Base-by-base conservation (phyloP, 2,888 invertebrate species). In the Podabrus alpinus region DNA sequence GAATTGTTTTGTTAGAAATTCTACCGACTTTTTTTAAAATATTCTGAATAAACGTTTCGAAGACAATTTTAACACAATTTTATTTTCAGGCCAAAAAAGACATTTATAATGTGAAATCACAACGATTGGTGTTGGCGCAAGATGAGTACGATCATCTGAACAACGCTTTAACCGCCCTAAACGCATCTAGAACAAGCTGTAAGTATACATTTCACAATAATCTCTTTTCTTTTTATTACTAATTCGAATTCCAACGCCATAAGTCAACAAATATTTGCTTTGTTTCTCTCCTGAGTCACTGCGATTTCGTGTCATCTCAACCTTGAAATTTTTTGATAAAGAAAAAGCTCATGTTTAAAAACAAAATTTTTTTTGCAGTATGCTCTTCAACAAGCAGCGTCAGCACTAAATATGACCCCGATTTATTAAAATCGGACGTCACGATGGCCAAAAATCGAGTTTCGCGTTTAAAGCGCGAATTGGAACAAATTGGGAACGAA, bases 71-170 rank as follows among this genome's bases (percentile, higher is more conserved):
- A 10, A 29, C 17, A 17, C 15, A 71, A 24, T 76, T 67, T 66
- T 19, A 45, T 76, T 76, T 81, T 80, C 90, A 96, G 96, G 97
- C 97, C 82, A 98, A 98, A 89, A 96, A 96, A 87, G 98, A 98
- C 90, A 97, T 98, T 88, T 96, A 94, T 89, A 94, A 96, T 88
- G 94, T 98, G 80, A 98, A 98, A 88, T 96, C 97, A 86, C 97
- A 98, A 89, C 92, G 98, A 86, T 89, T 98, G 82, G 93, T 94
- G 84, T 90, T 98, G 83, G 98, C 98, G 71, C 96, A 98, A 88
- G 97, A 98, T 88, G 98, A 98, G 88, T 98, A 96, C 89, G 95
- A 96, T 86, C 95, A 97, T 87, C 92, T 98, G 77, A 96, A 95
- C 88, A 94, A 94, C 86, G 94, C 94, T 66, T 90, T 94, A 78